A percentile compares a stretch with the other conserved stretches of the same genome.
These are phyloP conservation scores for Drosophila engyochracea DNA, from an alignment of 2,888 invertebrate genomes.

Conservation along the genomic window DNA sequence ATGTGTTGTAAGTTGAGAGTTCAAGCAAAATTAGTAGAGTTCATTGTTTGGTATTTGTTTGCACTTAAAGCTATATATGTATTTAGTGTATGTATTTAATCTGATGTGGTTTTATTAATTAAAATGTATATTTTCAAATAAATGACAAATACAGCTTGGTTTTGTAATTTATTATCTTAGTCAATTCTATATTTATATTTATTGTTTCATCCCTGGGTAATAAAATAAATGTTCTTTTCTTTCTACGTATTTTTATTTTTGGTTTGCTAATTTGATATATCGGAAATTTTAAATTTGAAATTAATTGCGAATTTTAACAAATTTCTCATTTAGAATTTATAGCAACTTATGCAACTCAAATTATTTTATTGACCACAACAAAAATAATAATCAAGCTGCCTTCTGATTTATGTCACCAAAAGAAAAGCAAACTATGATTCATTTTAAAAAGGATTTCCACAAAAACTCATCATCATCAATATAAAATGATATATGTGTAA, in stretches of 20 bases:
- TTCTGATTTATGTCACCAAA: not conserved
- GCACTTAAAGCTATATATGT: not conserved
- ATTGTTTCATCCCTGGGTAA: not conserved
- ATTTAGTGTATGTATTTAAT: not conserved
- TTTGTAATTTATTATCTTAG: not conserved
- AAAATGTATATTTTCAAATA: not conserved
- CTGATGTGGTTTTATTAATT: not conserved
- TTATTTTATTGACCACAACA: not conserved
- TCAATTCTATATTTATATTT: not conserved
- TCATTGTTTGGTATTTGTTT: not conserved
- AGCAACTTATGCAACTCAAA: not conserved
- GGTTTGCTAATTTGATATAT: not conserved
- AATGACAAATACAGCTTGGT: not conserved
- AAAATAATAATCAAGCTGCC: not conserved
- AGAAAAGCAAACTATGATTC: not conserved
- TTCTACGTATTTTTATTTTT: not conserved
- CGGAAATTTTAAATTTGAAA: not conserved
- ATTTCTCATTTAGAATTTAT: not conserved
- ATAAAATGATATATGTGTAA: not conserved
- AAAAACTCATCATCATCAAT: not conserved
- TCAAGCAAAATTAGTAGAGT: slow-evolving; percentile 1
- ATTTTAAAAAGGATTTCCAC: not conserved
- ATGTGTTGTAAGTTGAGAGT: not conserved
- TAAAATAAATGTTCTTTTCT: not conserved
- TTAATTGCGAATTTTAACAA: not conserved